phyloP scores from a whole-genome alignment of 2,888 invertebrate genomes.

The Plagiodera versicolora region DNA sequence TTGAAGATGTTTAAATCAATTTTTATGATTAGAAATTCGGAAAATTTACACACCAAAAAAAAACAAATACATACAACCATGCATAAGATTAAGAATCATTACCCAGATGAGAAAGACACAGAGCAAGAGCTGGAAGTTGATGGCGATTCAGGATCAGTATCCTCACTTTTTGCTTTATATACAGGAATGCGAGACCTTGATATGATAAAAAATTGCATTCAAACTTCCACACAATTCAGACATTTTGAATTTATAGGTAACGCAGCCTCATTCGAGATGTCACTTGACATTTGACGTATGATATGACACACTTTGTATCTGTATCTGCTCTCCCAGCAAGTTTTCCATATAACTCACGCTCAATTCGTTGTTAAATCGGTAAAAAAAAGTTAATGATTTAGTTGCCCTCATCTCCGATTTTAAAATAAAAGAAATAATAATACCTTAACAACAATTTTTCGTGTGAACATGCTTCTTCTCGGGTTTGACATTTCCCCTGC shows the following conservation, averaged over 20 bases:
- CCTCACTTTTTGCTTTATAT: conserved; percentile 61
- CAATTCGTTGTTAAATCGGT: not conserved
- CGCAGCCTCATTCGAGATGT: too few species aligned
- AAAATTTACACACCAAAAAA: conserved; percentile 5
- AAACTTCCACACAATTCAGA: too few species aligned
- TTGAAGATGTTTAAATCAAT: too few species aligned
- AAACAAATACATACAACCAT: conserved; percentile 26
- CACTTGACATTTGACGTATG: too few species aligned
- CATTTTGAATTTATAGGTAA: too few species aligned
- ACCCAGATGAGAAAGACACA: conserved; percentile 56
- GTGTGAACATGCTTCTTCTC: not conserved
- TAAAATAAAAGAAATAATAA: not conserved
- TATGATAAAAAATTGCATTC: conserved; percentile 11
- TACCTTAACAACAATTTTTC: not conserved
- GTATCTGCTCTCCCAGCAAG: too few species aligned
- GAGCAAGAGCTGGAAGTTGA: conserved; percentile 56
- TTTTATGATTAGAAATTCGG: not conserved
- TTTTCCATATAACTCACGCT: too few species aligned
- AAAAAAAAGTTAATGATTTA: not conserved
- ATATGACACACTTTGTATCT: too few species aligned
- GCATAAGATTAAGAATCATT: conserved; percentile 43
- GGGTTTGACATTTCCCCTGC: not conserved
- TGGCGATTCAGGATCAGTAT: conserved; percentile 53
- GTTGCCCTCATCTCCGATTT: not conserved
- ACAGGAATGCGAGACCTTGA: conserved; percentile 70